Evolutionary conservation across 2,888 invertebrate species (phyloP), one percentile per base, ranked within the genome.

Genomic region (Himalopsyche japonica): DNA sequence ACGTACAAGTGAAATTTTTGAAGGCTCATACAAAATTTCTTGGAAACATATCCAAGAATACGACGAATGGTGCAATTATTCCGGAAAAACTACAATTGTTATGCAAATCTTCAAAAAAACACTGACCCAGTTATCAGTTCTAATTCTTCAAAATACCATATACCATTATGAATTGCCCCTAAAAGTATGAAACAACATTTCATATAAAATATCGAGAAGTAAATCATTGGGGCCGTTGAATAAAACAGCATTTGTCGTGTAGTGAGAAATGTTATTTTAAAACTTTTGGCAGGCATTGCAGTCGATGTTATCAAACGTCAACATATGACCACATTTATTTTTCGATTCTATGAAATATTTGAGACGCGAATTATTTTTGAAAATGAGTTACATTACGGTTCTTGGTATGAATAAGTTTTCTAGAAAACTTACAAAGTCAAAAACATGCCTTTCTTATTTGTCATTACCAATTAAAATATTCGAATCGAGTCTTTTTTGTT

Each of bases 341-440:
- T n/a, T 57, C 57, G 10, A 70, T 43, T 43, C 70, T 27, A 30
- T 24, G 27, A 70, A 70, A 70, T 15, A 47, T 78, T 78, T 91
- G 89, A 89, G 90, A 90, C 43, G 15, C 4, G 43, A 43, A 43
- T 15, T 43, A 43, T 43, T 12, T 15, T 43, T 3, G 15, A 15
- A 43, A 43, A 43, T 43, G 43, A 43, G 15, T 43, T 43, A 43
- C 7, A 43, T 1, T 43, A 43, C 43, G 15, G 15, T 15, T 43
- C 43, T 43, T 43, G 15, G 2, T 43, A 43, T 8, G 7, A 43
- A 43, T 43, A 43, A 12, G 15, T 15, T 43, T 15, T 15, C 15
- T 43, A 15, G 43, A 43, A 43, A 2, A 12, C 15, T 12, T 37
- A 37, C n/a, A 0, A 8, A 10, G 37, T 0, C 12, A 43, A 43